Base-by-base conservation (phyloP, 2,113 vertebrate species). In the Pyxicephalus adspersus region DNA sequence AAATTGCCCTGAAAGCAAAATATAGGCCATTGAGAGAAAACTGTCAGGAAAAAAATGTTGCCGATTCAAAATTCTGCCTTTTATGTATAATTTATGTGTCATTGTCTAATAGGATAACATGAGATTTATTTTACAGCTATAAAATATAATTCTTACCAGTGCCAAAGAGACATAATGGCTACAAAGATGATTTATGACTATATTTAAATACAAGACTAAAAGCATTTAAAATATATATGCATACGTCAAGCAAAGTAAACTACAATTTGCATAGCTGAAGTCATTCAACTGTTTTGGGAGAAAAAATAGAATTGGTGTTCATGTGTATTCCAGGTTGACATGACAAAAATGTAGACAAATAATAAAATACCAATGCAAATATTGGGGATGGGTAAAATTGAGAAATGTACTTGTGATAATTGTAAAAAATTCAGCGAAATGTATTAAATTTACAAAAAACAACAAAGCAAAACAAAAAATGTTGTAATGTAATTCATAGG, bases 31-130 rank as follows among this genome's bases (percentile, higher is more conserved):
- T 31, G 75, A 73, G 51, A 72, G 26, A 78, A 57, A 67, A 77
- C 60, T 77, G 38, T 28, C 75, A 52, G 73, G 38, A 51, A n/a
- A 54, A 23, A 60, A 77, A 28, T 77, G 67, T 65, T 77, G 63
- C 79, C 54, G 66, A 31, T 23, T 72, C 13, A 64, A 81, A 38
- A 38, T 55, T 71, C 38, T 72, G 26, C 28, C 17, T 81, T 51
- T 64, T 74, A 55, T 38, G 51, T 64, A 65, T 34, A 65, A 81
- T 81, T 74, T 81, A 81, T 81, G 79, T 81, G 68, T 57, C 79
- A 81, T 74, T 74, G 68, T 65, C 50, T 65, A 74, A 74, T 64
- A 65, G 64, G 51, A 81, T 65, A 73, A 70, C 28, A 55, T 74
- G 15, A 81, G 63, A 81, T 81, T 63, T 74, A 64, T 74, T 64